Evolutionary conservation across 2,797 vertebrate genomes (phyloP).

Genomic region (Poeciliopsis turneri): DNA sequence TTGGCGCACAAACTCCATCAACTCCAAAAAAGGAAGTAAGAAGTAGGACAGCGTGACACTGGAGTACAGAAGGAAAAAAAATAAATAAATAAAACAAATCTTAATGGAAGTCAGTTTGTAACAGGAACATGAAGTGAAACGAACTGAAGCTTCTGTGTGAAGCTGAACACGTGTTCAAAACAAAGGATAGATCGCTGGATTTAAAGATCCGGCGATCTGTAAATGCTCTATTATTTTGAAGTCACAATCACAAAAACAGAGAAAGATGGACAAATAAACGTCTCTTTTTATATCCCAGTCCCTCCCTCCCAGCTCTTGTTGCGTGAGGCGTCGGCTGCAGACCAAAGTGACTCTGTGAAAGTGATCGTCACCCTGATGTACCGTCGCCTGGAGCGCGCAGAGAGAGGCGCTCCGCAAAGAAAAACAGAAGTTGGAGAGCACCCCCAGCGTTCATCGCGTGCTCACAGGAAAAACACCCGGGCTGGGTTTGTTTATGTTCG

Average conservation of each 20-base stretch:
- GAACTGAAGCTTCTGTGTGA: neutral
- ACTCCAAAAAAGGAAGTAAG: slow-evolving; percentile 20
- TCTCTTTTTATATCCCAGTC: slow-evolving; percentile 33
- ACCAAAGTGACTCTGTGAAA: slow-evolving; percentile 24
- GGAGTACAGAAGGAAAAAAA: slow-evolving; percentile 1
- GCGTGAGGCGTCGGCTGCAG: slow-evolving; percentile 27
- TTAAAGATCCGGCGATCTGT: neutral
- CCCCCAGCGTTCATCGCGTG: slow-evolving; percentile 6
- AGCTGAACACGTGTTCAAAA: neutral
- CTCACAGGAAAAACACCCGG: neutral
- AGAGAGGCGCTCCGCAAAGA: slow-evolving; percentile 26
- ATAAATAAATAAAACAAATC: neutral
- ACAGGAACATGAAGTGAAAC: neutral
- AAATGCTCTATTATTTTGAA: neutral
- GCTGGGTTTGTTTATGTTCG: neutral
- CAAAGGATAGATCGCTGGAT: neutral
- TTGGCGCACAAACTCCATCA: slow-evolving; percentile 29
- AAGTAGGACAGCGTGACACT: slow-evolving; percentile 33
- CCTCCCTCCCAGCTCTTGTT: slow-evolving; percentile 24
- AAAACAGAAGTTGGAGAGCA: slow-evolving; percentile 27
- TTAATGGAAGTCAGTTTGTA: neutral
- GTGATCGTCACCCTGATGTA: slow-evolving; percentile 2
- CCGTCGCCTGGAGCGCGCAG: slow-evolving; percentile 16
- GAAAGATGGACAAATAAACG: slow-evolving; percentile 28
- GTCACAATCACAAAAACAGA: neutral